Percentiles rank a stretch among this genome's conserved stretches.
These are phyloP conservation scores for Osmoderma eremita DNA, from an alignment of 2,888 invertebrate genomes.

Conservation along the genomic window DNA sequence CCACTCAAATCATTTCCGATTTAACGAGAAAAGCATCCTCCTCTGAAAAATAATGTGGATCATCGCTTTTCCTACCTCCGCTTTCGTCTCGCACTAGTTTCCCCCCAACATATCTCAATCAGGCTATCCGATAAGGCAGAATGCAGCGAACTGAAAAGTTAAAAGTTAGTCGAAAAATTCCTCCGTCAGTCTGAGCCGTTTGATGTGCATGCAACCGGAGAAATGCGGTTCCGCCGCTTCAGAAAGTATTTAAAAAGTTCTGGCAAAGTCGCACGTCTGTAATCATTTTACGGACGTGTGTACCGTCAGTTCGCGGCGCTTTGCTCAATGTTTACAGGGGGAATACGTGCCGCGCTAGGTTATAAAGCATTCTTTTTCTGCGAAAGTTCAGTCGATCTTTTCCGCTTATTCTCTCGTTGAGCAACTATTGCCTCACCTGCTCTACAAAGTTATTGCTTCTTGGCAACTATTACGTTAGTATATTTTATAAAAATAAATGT, in stretches of 20 bases:
- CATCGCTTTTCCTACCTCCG: background rate
- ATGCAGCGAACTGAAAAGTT: slow-evolving; percentile 9
- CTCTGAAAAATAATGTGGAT: too few relatives aligned
- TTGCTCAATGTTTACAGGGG: slow-evolving; percentile 12
- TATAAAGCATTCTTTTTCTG: too few relatives aligned
- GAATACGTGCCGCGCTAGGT: too few relatives aligned
- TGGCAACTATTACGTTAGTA: too few relatives aligned
- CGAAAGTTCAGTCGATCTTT: too few relatives aligned
- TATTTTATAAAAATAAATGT: too few relatives aligned
- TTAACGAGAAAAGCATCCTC: too few relatives aligned
- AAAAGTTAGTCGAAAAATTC: slow-evolving; percentile 20
- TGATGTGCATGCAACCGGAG: slow-evolving; percentile 10
- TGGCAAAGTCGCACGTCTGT: slow-evolving; percentile 1
- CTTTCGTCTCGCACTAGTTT: background rate
- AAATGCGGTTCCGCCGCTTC: slow-evolving; percentile 10
- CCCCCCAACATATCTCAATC: background rate
- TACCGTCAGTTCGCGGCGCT: background rate
- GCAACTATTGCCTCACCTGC: too few relatives aligned
- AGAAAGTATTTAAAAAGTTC: slow-evolving; percentile 30
- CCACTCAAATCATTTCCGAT: too few relatives aligned
- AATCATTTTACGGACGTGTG: slow-evolving; percentile 19
- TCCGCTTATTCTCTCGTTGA: too few relatives aligned
- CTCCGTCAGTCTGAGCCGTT: slow-evolving; percentile 7
- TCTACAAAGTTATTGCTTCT: too few relatives aligned
- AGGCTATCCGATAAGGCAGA: background rate